Base-by-base conservation (phyloP, 2,888 invertebrate genomes). In the Hypomecis atomaria region DNA sequence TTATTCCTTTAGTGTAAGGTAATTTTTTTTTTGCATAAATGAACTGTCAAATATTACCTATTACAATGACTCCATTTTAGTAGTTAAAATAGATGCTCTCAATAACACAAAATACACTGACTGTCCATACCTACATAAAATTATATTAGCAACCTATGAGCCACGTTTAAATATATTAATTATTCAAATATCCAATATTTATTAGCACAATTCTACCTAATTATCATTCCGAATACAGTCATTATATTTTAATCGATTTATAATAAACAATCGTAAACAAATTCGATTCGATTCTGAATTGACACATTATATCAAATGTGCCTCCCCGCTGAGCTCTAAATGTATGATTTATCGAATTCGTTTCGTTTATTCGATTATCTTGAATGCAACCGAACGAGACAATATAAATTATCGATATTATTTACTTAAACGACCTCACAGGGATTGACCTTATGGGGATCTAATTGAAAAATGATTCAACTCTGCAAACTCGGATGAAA, bases 251-350 rank as follows among this genome's bases (percentile, higher is more conserved):
- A 61, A 65, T 52, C 60, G 60, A 57, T 65, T 36, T 23, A 48
- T 33, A 60, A 65, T 57, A 65, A 66, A 66, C 55, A 62, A 59
- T 56, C 62, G 55, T 49, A 42, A 62, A 67, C 66, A 63, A 60
- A 67, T 62, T 62, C 53, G 49, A 65, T 53, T 66, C 59, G 42
- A 55, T 66, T 66, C 63, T 56, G 69, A 72, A 72, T 70, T 66
- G 67, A 70, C 72, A 72, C 70, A 65, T 62, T 59, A 69, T 54
- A 63, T 67, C 70, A 65, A 72, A 70, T 70, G 66, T 66, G 72
- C 54, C 52, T 65, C 59, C 72, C 72, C 65, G 70, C 72, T 70
- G 72, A 49, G 70, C 47, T 59, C 59, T 70, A 72, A 67, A 62
- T 60, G 65, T 69, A 57, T 70, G 70, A 72, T 70, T 67, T 69